Evolutionary conservation across 2,797 vertebrate genomes (phyloP).

Genomic region (Anableps anableps): DNA sequence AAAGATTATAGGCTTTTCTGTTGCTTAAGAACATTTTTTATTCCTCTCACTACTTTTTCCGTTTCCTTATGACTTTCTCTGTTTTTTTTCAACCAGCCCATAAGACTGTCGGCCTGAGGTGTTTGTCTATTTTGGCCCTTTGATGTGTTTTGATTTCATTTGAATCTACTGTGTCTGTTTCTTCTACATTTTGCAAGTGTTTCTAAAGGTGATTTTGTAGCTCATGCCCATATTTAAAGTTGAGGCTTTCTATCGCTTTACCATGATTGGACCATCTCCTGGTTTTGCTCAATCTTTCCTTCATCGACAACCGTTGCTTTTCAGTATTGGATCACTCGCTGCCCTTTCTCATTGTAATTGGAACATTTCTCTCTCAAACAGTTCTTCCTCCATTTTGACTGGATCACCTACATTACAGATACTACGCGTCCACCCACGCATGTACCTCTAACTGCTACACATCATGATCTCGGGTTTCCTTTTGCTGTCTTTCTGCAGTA

Average conservation of each 20-base stretch:
- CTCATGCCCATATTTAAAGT: conserved; percentile 75
- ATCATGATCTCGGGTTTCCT: conserved; percentile 61
- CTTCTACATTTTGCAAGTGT: conserved; percentile 87
- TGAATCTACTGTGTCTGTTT: conserved; percentile 58
- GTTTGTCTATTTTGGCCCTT: conserved; percentile 58
- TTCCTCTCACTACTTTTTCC: conserved; percentile 43
- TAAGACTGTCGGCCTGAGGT: conserved; percentile 61
- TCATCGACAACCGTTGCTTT: conserved; percentile 69
- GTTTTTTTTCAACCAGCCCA: conserved; percentile 58
- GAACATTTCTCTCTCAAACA: conserved; percentile 68
- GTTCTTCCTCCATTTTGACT: conserved; percentile 59
- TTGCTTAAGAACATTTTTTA: conserved; percentile 44
- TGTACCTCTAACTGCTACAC: conserved; percentile 55
- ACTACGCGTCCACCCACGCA: conserved; percentile 25
- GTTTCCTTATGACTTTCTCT: conserved; percentile 65
- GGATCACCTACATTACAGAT: conserved; percentile 69
- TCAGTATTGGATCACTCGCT: conserved; percentile 68
- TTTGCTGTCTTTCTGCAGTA: conserved; percentile 62
- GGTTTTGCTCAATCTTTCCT: conserved; percentile 62
- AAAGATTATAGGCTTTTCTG: conserved; percentile 57
- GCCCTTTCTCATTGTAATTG: conserved; percentile 69
- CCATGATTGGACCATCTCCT: conserved; percentile 74
- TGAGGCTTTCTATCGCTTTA: conserved; percentile 70
- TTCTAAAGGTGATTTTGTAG: conserved; percentile 79
- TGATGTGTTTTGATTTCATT: conserved; percentile 43